These are phyloP conservation scores for Anoncus sp. DNA, from an alignment of 2,888 invertebrate genomes.

Conservation along the genomic window DNA sequence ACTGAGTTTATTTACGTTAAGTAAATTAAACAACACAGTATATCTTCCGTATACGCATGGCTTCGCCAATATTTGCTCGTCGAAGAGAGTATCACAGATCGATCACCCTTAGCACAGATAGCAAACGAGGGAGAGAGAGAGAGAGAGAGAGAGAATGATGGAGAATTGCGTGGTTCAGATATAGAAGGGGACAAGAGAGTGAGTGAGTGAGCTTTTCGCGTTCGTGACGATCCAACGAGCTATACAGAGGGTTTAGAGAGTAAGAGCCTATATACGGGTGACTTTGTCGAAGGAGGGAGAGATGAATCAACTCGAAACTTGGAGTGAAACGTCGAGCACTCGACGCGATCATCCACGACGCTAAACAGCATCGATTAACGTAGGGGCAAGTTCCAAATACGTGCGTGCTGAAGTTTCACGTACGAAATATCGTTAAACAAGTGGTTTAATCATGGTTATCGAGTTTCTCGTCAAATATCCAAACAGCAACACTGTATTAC, in stretches of 20 bases:
- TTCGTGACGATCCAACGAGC: conserved; percentile 35
- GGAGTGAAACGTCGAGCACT: conserved; percentile 40
- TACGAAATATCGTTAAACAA: conserved; percentile 27
- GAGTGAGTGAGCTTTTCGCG: conserved; percentile 30
- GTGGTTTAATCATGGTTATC: conserved; percentile 32
- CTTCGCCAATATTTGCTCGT: conserved; percentile 35
- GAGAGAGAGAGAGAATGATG: neutral
- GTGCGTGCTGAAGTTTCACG: conserved; percentile 15
- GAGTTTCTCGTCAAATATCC: conserved; percentile 17
- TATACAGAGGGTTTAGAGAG: conserved; percentile 23
- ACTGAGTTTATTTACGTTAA: neutral
- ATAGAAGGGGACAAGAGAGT: neutral
- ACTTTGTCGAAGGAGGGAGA: conserved; percentile 21
- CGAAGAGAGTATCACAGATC: conserved; percentile 34
- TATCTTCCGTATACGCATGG: conserved; percentile 13
- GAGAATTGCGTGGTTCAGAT: conserved; percentile 18
- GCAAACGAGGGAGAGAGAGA: neutral
- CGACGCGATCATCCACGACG: conserved; percentile 46
- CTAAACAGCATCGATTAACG: conserved; percentile 56
- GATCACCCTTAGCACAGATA: conserved; percentile 7
- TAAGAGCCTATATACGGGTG: conserved; percentile 19
- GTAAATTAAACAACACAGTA: conserved; percentile 19
- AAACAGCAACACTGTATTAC: neutral
- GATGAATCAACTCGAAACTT: conserved; percentile 41
- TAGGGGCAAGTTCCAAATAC: neutral